phyloP scores from a whole-genome alignment of 2,797 vertebrate species.

The Pangasius larnaudii region DNA sequence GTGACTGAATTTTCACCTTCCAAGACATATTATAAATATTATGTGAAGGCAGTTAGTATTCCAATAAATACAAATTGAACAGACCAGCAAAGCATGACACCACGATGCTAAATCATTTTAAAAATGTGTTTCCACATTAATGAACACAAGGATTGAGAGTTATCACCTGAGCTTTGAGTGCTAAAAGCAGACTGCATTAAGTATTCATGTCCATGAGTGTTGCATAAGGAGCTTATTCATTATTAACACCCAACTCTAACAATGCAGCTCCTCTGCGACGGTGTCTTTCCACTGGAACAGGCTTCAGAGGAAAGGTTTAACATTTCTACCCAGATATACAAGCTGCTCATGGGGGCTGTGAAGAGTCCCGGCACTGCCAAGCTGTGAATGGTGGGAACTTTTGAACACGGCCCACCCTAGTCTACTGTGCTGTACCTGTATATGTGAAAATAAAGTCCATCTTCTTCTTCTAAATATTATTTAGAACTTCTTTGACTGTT shows the following conservation, averaged over 20 bases:
- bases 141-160: background rate
- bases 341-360: background rate
- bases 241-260: constrained; percentile 4
- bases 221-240: constrained; percentile 27
- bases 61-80: background rate
- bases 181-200: constrained; percentile 16
- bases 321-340: background rate
- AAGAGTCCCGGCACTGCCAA: background rate
- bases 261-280: background rate
- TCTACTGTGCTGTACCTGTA: background rate
- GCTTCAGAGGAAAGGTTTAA: background rate
- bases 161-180: background rate
- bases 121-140: background rate
- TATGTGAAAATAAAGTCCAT: background rate
- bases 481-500: background rate
- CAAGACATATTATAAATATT: background rate
- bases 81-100: background rate
- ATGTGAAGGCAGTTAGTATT: background rate
- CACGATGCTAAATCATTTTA: background rate
- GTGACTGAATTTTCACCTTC: background rate
- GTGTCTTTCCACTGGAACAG: background rate
- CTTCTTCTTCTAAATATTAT: background rate
- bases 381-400: background rate
- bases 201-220: constrained; percentile 15
- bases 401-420: background rate